Conservation (phyloP, 2,888 invertebrate species). For the Spisula subtruncata region DNA sequence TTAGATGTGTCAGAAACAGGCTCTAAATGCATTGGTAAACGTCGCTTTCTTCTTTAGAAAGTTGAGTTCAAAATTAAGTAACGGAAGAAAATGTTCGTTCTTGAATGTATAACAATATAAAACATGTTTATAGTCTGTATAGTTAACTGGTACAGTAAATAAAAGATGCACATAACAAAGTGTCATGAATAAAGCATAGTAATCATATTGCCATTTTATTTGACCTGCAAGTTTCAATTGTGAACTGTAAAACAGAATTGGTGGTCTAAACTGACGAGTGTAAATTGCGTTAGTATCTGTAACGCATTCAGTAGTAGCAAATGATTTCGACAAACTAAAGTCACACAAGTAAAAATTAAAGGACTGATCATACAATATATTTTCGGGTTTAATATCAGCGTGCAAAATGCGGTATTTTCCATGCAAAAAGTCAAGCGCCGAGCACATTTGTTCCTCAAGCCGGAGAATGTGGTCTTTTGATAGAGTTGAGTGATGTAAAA, state of each 20-base stretch:
- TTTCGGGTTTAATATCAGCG: slow-evolving; percentile 19
- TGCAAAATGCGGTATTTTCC: not conserved
- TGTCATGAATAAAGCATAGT: slow-evolving; percentile 21
- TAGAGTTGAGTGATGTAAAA: not conserved
- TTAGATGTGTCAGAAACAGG: not conserved
- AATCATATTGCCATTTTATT: not conserved
- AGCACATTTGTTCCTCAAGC: not conserved
- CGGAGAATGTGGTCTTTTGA: not conserved
- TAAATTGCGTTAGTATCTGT: not conserved
- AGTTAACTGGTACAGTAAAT: not conserved
- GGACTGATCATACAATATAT: not conserved
- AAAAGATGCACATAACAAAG: not conserved
- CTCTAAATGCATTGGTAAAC: not conserved
- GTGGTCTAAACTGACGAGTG: not conserved
- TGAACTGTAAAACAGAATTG: not conserved
- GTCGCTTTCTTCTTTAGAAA: not conserved
- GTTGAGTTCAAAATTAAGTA: not conserved
- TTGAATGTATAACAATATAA: not conserved
- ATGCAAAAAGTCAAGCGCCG: slow-evolving; percentile 4
- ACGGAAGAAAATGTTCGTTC: not conserved
- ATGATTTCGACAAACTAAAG: not conserved
- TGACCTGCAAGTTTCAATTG: not conserved
- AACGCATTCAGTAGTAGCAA: not conserved
- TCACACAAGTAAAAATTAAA: slow-evolving; percentile 10
- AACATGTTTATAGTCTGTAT: not conserved